Conservation (phyloP, 2,888 invertebrate genomes). For the Monoplex corrugatus region DNA sequence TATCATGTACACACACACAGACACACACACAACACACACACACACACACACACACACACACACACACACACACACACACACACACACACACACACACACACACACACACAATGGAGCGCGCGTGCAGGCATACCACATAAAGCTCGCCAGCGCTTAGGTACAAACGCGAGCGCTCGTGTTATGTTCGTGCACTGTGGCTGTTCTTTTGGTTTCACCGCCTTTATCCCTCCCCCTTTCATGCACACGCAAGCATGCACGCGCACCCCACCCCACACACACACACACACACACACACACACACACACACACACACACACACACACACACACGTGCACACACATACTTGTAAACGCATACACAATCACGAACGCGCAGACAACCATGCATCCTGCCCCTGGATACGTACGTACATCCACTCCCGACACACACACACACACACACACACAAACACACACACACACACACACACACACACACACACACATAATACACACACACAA, state of each 20-base stretch:
- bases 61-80: no score
- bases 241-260: neutral
- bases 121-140: neutral
- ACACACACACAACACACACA: no score
- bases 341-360: neutral
- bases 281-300: neutral
- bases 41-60: no score
- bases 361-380: no score
- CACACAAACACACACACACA: no score
- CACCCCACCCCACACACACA: neutral
- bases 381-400: no score
- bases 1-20: no score
- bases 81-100: no score
- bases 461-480: no score
- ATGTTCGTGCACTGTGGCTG: neutral
- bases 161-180: neutral
- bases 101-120: no score
- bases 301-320: constrained; percentile 7
- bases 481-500: no score
- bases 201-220: neutral
- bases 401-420: no score
- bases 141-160: neutral
- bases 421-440: neutral
- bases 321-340: neutral
- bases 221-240: neutral